Evolutionary conservation across 2,113 vertebrate species (phyloP).

Genomic region (Edolisoma coerulescens): DNA sequence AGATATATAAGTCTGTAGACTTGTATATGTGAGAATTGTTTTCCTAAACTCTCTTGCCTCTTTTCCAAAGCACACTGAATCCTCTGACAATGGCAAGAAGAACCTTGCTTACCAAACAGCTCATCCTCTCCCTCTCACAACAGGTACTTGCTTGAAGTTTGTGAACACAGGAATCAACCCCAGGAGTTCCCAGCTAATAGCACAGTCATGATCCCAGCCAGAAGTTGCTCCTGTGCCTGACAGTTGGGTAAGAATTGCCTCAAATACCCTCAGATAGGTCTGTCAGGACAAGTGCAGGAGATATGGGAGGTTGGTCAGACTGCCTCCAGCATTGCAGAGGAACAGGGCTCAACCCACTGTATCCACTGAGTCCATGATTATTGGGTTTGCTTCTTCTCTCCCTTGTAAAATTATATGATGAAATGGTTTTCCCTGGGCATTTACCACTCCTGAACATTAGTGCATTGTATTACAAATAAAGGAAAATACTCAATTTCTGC

Average conservation of each 20-base stretch:
- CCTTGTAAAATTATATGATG: background rate
- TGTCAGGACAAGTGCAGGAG: background rate
- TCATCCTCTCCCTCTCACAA: background rate
- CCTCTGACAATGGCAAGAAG: background rate
- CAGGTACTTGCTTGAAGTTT: background rate
- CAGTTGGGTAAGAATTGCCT: background rate
- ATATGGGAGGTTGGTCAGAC: background rate
- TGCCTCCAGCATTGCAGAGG: background rate
- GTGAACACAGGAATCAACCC: background rate
- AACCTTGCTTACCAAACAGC: background rate
- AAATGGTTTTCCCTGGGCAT: background rate
- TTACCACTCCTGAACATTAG: background rate
- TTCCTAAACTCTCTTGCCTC: background rate
- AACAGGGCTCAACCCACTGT: background rate
- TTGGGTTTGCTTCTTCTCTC: background rate
- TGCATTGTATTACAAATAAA: background rate
- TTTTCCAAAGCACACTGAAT: background rate
- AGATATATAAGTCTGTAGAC: no score
- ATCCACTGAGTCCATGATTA: background rate
- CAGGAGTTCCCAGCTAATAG: background rate
- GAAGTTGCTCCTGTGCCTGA: background rate
- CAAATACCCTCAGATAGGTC: background rate
- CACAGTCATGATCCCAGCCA: background rate
- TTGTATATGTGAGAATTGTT: background rate
- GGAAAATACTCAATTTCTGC: background rate